phyloP scores from a whole-genome alignment of 2,888 invertebrate species.

The Cephus rjabovi region DNA sequence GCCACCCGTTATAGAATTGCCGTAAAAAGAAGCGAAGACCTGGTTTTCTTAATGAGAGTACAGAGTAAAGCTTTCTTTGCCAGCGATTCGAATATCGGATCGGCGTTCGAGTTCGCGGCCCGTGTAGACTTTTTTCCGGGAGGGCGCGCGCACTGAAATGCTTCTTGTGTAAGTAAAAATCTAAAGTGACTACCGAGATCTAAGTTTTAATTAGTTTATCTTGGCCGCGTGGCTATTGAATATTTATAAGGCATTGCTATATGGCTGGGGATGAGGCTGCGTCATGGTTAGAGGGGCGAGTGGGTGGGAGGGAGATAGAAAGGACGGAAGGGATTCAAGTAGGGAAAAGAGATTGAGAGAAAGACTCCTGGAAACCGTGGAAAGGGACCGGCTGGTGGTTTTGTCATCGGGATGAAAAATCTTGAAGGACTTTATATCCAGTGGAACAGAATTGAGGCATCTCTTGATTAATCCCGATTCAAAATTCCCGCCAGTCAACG shows the following conservation, averaged over 20 bases:
- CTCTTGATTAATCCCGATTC: not conserved
- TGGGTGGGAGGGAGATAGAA: slow-evolving; percentile 27
- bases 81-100: slow-evolving; percentile 47
- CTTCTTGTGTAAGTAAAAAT: slow-evolving; percentile 68
- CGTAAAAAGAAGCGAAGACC: slow-evolving; percentile 33
- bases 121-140: slow-evolving; percentile 62
- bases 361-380: slow-evolving; percentile 11
- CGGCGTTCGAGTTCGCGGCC: slow-evolving; percentile 42
- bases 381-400: slow-evolving; percentile 10
- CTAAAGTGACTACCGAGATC: slow-evolving; percentile 68
- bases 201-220: slow-evolving; percentile 68
- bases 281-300: slow-evolving; percentile 28
- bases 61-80: slow-evolving; percentile 66
- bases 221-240: slow-evolving; percentile 67
- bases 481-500: not conserved
- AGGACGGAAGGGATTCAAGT: slow-evolving; percentile 19
- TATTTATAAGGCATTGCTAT: slow-evolving; percentile 64
- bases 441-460: not conserved
- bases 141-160: slow-evolving; percentile 60
- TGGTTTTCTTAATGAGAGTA: slow-evolving; percentile 66
- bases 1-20: slow-evolving; percentile 2
- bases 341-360: slow-evolving; percentile 26
- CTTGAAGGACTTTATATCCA: not conserved
- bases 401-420: not conserved
- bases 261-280: slow-evolving; percentile 2